These are phyloP conservation scores for Actinostola sp. DNA, from an alignment of 92 coral and sea anemone species.

Conservation along the genomic window DNA sequence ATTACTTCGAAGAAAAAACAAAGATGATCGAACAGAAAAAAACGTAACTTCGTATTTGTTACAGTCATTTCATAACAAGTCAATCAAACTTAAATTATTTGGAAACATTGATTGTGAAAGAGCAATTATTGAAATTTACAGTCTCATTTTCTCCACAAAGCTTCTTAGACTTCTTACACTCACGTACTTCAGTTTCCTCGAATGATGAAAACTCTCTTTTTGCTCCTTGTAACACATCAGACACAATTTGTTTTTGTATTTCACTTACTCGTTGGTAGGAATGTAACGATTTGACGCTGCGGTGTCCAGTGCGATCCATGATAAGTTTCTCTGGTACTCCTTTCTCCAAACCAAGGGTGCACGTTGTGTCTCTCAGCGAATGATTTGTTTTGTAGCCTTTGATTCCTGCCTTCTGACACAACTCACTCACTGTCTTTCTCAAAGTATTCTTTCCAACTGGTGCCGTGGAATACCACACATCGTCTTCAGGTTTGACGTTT, in stretches of 20 bases:
- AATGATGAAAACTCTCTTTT: too few relatives aligned
- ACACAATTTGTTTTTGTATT: constrained; percentile 3
- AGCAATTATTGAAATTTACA: background rate
- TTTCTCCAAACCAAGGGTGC: constrained; percentile 26
- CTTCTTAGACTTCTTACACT: too few relatives aligned
- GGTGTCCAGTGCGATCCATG: constrained; percentile 35
- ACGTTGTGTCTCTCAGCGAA: constrained; percentile 39
- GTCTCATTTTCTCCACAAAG: background rate
- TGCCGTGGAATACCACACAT: constrained; percentile 7
- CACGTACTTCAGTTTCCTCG: background rate
- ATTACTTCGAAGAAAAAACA: too few relatives aligned
- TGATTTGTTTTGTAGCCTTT: constrained; percentile 43
- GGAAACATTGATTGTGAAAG: background rate
- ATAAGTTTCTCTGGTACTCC: constrained; percentile 30
- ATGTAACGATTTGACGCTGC: constrained; percentile 32
- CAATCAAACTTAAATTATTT: too few relatives aligned
- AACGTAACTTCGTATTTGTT: too few relatives aligned
- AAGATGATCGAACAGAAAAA: too few relatives aligned
- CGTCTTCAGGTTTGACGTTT: too few relatives aligned
- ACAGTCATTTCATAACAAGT: too few relatives aligned
- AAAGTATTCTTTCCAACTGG: constrained; percentile 34
- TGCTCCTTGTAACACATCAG: constrained; percentile 1
- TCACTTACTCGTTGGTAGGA: constrained; percentile 27
- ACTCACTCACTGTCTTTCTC: constrained; percentile 14
- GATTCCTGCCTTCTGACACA: constrained; percentile 21